Base-by-base conservation (phyloP, 1,140 invertebrate species). In the Druon quercuslanigerum region DNA sequence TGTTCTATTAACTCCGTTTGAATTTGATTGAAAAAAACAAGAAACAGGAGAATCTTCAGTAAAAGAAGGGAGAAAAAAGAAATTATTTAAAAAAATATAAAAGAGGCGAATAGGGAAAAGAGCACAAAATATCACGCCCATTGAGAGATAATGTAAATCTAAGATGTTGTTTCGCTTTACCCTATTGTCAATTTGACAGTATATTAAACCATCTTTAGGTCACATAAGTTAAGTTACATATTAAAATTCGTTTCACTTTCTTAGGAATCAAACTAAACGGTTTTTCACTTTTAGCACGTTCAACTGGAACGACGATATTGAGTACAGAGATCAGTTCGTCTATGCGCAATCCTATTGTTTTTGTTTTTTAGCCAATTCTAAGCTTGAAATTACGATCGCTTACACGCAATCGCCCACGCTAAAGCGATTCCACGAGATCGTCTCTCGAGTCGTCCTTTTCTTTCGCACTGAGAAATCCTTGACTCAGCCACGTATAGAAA, bases 331-430 rank as follows among this genome's bases (percentile, higher is more conserved):
- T 46, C 40, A 46, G 40, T 46, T 46, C 25, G 25, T 33, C 40
- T 11, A 46, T 66, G 60, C 60, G 60, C 25, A 66, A 66, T 66
- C 40, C 60, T 66, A 66, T 66, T 66, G 60, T 66, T 66, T 66
- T 66, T 66, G 57, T 40, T 66, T 66, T 66, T 66, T 66, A 66
- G 9, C 60, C 25, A n/a, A 66, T 66, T 66, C 60, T 5, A 46
- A 66, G 60, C 60, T 66, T 66, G 60, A 66, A 66, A 66, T 66
- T 40, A 66, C 60, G 60, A 66, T 66, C 60, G 60, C 60, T 46
- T 66, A 66, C 60, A 66, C 60, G 60, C 60, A 66, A 66, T 66
- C 60, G 14, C 60, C 60, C 60, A 66, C 60, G 60, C 60, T 25
- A 66, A 66, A 33, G 25, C 60, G 60, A 66, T 66, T 66, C 60